phyloP scores from a whole-genome alignment of 2,888 invertebrate genomes.

The Sericinus montela region DNA sequence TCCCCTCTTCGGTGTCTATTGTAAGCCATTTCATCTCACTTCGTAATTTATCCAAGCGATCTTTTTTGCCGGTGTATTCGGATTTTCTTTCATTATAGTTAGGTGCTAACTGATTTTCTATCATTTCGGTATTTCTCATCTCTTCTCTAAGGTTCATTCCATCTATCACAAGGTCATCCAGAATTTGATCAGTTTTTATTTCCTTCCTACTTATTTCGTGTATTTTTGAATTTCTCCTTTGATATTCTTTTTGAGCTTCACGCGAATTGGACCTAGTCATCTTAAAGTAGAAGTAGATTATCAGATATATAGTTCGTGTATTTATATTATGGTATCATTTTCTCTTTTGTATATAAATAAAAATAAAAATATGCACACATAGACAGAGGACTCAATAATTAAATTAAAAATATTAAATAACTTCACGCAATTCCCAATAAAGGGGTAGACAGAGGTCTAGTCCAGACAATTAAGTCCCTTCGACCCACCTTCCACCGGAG shows the following conservation, averaged over 20 bases:
- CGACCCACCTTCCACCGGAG: no score
- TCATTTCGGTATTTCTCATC: not conserved
- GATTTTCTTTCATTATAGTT: conserved; percentile 7
- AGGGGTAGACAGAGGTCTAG: no score
- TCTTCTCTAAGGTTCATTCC: not conserved
- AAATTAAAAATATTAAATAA: no score
- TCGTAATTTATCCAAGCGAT: conserved; percentile 20
- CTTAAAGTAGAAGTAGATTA: not conserved
- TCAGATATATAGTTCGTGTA: no score
- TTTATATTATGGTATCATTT: no score
- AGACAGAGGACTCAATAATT: no score
- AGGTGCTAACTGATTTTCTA: not conserved
- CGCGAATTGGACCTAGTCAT: conserved; percentile 9
- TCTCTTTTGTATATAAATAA: no score
- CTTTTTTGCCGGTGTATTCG: conserved; percentile 15
- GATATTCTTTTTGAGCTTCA: conserved; percentile 11
- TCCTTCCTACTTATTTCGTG: conserved; percentile 11
- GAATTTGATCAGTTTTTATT: conserved; percentile 3
- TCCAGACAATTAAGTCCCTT: no score
- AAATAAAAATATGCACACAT: no score
- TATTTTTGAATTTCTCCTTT: not conserved
- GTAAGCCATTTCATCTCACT: conserved; percentile 25
- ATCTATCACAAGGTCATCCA: not conserved
- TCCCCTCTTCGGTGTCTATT: conserved; percentile 20
- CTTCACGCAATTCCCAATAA: no score